These are phyloP conservation scores for Oxyruncus cristatus DNA, from an alignment of 2,113 vertebrate genomes.

Conservation along the genomic window DNA sequence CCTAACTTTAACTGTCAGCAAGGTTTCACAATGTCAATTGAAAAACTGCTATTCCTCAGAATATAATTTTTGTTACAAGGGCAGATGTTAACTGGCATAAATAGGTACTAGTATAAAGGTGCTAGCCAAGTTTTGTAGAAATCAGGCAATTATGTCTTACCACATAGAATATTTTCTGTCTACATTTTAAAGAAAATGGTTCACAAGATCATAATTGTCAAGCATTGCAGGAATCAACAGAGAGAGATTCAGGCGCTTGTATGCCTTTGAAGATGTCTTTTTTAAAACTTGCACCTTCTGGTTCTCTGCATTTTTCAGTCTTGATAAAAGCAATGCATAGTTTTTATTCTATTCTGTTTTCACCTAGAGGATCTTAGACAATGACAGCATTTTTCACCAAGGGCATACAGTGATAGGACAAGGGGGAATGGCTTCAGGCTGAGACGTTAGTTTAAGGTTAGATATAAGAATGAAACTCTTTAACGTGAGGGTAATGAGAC, in stretches of 20 bases:
- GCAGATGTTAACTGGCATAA: neutral
- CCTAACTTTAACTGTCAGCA: neutral
- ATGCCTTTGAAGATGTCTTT: neutral
- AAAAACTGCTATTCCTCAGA: neutral
- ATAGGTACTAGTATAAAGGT: neutral
- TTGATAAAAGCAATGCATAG: neutral
- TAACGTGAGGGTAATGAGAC: neutral
- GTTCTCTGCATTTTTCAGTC: neutral
- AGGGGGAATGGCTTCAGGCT: neutral
- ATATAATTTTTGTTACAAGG: neutral
- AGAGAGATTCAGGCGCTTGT: neutral
- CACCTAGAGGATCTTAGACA: neutral
- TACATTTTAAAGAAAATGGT: neutral
- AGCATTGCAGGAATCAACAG: neutral
- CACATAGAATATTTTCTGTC: neutral
- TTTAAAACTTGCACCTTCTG: neutral
- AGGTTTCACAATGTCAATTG: neutral
- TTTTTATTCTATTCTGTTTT: neutral
- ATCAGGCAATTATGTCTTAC: neutral
- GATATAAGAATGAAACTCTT: neutral
- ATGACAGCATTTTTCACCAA: neutral
- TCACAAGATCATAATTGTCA: neutral
- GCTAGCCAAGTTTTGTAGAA: neutral
- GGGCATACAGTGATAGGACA: neutral
- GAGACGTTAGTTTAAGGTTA: neutral